Conservation (phyloP, 2,888 invertebrate species). For the Phyto melanocephala region DNA sequence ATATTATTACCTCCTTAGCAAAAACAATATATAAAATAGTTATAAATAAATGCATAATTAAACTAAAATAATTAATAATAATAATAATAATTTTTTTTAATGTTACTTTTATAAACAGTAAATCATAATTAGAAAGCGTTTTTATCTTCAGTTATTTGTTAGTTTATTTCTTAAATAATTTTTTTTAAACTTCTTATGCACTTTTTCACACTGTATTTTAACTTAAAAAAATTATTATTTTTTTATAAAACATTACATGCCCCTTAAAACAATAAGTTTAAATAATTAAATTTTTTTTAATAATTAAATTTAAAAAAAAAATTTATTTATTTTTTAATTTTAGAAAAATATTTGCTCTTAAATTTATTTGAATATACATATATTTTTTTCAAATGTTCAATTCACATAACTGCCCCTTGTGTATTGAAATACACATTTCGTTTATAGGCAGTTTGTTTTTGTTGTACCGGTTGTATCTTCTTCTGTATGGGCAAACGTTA, state of each 20-base stretch:
- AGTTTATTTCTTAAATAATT: conserved; percentile 59
- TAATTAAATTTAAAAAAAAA: conserved; percentile 53
- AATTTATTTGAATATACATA: conserved; percentile 36
- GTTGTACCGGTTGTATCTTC: too few relatives aligned
- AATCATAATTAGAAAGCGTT: conserved; percentile 52
- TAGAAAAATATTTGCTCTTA: conserved; percentile 63
- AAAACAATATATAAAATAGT: conserved; percentile 69
- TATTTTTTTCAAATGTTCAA: not conserved
- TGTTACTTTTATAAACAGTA: conserved; percentile 51
- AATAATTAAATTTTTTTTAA: not conserved
- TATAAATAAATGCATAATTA: conserved; percentile 5
- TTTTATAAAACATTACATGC: not conserved
- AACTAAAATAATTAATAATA: conserved; percentile 29
- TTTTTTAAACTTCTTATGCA: not conserved
- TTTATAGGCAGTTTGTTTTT: too few relatives aligned
- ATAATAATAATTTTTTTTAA: conserved; percentile 53
- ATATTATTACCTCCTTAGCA: conserved; percentile 76
- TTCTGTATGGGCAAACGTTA: too few relatives aligned
- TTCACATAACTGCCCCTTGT: too few relatives aligned
- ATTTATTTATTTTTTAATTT: conserved; percentile 70
- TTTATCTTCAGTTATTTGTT: conserved; percentile 60
- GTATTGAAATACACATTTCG: too few relatives aligned
- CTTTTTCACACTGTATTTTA: too few relatives aligned
- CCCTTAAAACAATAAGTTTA: not conserved
- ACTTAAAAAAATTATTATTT: not conserved